Evolutionary conservation across 2,113 vertebrate genomes (phyloP), one percentile per base, ranked within the genome.

Genomic region (Hystrix brachyura): DNA sequence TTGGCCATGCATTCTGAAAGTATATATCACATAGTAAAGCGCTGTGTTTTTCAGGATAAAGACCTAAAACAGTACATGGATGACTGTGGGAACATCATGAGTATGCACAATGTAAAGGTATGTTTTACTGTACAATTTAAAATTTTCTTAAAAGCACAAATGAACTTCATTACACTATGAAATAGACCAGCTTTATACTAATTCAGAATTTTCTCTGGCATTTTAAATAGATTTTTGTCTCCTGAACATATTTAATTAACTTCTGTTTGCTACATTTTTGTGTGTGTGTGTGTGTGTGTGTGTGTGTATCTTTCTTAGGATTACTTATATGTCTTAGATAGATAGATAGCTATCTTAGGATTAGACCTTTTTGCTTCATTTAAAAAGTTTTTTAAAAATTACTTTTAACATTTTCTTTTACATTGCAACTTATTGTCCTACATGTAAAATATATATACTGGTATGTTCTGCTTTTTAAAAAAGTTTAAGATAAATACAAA

Each of bases 21-120:
- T 53, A 0, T 84, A 13, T 55, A 27, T 95, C 43, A 34, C 7
- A 1, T 89, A 79, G 15, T 96, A 38, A 95, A 72, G 12, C 96
- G 34, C 76, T 95, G 10, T 82, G 14, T 98, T 98, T 98, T 98
- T 89, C 69, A 99, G 99, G 99, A 99, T 96, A 99, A 99, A 98
- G 99, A 99, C 97, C 98, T 99, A 97, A 99, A 99, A 98, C 99
- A 99, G 98, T 99, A 99, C 98, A 99, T 99, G 99, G 99, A 99
- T 57, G 99, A 99, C 98, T 99, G 99, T 98, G 99, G 99, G 59
- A 99, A 99, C 98, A 99, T 99, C 97, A 99, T 99, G 99, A 99
- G 99, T 94, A 99, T 99, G 99, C 99, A 99, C 98, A 99, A 99
- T 84, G 99, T 99, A 93, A 99, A 99, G 99, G 99, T 99, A 98